phyloP scores from a whole-genome alignment of 2,888 invertebrate genomes.

The Drosophila affinis region DNA sequence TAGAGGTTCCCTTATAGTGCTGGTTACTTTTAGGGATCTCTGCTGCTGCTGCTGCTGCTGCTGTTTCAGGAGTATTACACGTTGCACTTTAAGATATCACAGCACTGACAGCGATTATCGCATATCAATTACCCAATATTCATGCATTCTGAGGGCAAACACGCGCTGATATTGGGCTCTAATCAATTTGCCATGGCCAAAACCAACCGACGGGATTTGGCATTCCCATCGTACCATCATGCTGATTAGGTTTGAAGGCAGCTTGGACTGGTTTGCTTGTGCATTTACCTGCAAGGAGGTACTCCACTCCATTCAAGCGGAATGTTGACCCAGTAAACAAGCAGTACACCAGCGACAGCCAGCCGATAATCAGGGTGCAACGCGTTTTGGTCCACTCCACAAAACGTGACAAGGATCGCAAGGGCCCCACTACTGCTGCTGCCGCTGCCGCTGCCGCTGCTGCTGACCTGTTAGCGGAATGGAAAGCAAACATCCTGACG shows the following conservation, averaged over 20 bases:
- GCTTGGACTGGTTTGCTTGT: not conserved
- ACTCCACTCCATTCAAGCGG: constrained; percentile 60
- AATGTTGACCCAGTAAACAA: constrained; percentile 51
- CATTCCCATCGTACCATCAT: not conserved
- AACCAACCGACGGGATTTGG: constrained; percentile 29
- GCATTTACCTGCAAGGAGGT: constrained; percentile 51
- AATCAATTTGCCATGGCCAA: constrained; percentile 52
- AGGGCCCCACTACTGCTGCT: constrained; percentile 17
- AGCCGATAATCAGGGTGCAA: not conserved
- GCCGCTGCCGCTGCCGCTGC: constrained; percentile 1
- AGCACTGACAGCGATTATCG: constrained; percentile 25
- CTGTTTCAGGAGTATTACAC: too few relatives aligned
- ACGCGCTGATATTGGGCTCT: constrained; percentile 1
- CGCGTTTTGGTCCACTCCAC: constrained; percentile 1
- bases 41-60: too few relatives aligned
- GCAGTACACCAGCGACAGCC: constrained; percentile 4
- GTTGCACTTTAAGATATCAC: not conserved
- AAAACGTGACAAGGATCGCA: constrained; percentile 60
- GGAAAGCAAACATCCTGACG: constrained; percentile 45
- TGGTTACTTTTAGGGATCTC: not conserved
- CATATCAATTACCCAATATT: constrained; percentile 51
- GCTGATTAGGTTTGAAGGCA: not conserved
- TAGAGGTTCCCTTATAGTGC: not conserved
- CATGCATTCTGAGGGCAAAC: constrained; percentile 20
- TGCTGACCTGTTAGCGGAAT: constrained; percentile 51